A percentile compares a stretch with the other conserved stretches of the same genome.
Evolutionary conservation across 2,888 invertebrate genomes (phyloP).

Genomic region (Andrena marginata): DNA sequence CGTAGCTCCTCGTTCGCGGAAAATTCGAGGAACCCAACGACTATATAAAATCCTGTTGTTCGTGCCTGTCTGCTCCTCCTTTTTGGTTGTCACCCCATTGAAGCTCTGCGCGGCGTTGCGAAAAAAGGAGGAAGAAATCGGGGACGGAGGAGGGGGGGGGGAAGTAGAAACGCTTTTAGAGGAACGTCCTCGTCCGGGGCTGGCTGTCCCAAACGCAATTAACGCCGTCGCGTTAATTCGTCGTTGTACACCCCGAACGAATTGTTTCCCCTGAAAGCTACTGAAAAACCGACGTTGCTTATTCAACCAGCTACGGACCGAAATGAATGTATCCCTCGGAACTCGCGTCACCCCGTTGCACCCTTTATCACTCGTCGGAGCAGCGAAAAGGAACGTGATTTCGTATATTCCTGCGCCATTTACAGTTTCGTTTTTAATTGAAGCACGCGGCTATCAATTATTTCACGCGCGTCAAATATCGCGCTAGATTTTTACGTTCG

Average conservation of each 20-base stretch:
- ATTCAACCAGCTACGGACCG: not conserved
- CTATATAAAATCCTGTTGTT: constrained; percentile 5
- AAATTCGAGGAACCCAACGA: constrained; percentile 3
- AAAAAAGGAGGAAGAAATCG: not conserved
- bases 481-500: not conserved
- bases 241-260: constrained; percentile 34
- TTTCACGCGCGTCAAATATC: not conserved
- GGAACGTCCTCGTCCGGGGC: not conserved
- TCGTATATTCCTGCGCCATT: not conserved
- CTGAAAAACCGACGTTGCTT: constrained; percentile 35
- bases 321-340: constrained; percentile 2
- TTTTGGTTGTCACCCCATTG: not conserved
- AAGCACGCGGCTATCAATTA: not conserved
- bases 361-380: not conserved
- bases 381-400: not conserved
- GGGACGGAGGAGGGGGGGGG: not conserved
- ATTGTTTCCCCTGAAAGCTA: constrained; percentile 40
- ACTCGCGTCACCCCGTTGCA: not conserved
- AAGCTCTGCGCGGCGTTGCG: not conserved
- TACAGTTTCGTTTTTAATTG: not conserved
- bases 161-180: constrained; percentile 32
- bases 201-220: constrained; percentile 46
- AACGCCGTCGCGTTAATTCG: constrained; percentile 39
- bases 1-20: constrained; percentile 7
- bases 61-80: not conserved